Conservation (phyloP, 2,888 invertebrate genomes). For the Stenchaetothrips biformis region DNA sequence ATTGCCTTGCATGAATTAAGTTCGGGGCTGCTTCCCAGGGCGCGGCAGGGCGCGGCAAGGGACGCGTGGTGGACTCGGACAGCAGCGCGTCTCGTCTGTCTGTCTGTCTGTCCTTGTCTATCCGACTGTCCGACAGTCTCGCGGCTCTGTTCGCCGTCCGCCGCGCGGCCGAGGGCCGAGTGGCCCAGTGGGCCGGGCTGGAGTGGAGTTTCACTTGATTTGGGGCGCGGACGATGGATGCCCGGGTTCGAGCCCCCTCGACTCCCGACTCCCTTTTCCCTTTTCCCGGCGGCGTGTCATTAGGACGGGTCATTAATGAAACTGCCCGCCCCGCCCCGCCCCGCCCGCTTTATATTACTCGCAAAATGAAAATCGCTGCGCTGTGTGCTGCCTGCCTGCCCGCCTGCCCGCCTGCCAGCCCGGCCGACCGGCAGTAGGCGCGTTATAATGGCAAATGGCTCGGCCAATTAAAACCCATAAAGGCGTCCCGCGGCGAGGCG, state of each 20-base stretch:
- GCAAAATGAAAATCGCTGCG: slow-evolving; percentile 14
- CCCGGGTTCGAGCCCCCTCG: background rate
- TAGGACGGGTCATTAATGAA: slow-evolving; percentile 11
- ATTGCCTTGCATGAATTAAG: background rate
- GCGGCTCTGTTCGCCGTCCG: too few relatives aligned
- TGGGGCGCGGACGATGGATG: background rate
- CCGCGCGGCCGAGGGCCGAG: background rate
- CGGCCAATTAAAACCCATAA: slow-evolving; percentile 21
- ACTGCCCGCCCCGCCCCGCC: background rate
- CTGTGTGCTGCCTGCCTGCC: too few relatives aligned
- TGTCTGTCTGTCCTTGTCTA: background rate
- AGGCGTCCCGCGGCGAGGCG: background rate
- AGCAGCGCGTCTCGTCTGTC: background rate
- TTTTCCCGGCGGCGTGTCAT: background rate
- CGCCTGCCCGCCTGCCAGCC: too few relatives aligned
- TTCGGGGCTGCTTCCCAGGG: background rate
- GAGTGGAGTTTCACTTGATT: background rate
- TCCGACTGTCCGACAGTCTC: background rate
- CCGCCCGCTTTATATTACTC: slow-evolving; percentile 3
- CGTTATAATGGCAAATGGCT: slow-evolving; percentile 21
- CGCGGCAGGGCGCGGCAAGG: background rate
- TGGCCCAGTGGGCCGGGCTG: background rate
- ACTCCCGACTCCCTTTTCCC: background rate
- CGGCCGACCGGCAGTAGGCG: background rate
- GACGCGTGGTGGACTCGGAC: background rate